These are phyloP conservation scores for Electrophaes corylata DNA, from an alignment of 2,888 invertebrate genomes.

Conservation along the genomic window DNA sequence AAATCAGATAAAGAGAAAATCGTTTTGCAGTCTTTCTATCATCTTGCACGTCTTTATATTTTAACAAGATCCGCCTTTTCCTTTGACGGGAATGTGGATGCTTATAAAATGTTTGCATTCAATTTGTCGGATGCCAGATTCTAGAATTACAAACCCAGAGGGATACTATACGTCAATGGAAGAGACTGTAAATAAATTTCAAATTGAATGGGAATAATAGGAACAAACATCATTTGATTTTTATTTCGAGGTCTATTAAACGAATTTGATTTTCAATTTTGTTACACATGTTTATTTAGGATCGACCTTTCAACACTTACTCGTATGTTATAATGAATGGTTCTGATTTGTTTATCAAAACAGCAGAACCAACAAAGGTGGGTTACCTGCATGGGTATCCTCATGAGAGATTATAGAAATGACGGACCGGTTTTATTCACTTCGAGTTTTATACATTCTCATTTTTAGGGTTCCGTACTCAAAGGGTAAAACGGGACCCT, in stretches of 20 bases:
- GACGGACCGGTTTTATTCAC: no score
- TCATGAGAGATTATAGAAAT: no score
- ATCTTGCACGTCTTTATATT: constrained; percentile 13
- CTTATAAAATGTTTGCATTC: constrained; percentile 52
- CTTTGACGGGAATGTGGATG: constrained; percentile 42
- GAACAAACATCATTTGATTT: neutral
- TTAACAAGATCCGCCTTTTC: constrained; percentile 38
- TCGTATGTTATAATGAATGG: no score
- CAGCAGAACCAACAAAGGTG: neutral
- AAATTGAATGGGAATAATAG: constrained; percentile 2
- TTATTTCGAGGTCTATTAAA: neutral
- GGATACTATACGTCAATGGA: constrained; percentile 35
- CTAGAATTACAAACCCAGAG: constrained; percentile 19
- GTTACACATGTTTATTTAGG: neutral
- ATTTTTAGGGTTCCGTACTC: no score
- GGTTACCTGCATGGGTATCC: neutral
- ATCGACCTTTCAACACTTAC: neutral
- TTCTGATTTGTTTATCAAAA: neutral
- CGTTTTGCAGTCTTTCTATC: constrained; percentile 5
- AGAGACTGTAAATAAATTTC: constrained; percentile 12
- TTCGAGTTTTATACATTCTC: no score
- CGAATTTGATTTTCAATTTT: neutral
- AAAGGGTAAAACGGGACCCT: no score
- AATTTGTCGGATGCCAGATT: constrained; percentile 50
- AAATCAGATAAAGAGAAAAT: constrained; percentile 12